These are phyloP conservation scores for Podotricha telesiphe DNA, from an alignment of 2,888 invertebrate species.

Conservation along the genomic window DNA sequence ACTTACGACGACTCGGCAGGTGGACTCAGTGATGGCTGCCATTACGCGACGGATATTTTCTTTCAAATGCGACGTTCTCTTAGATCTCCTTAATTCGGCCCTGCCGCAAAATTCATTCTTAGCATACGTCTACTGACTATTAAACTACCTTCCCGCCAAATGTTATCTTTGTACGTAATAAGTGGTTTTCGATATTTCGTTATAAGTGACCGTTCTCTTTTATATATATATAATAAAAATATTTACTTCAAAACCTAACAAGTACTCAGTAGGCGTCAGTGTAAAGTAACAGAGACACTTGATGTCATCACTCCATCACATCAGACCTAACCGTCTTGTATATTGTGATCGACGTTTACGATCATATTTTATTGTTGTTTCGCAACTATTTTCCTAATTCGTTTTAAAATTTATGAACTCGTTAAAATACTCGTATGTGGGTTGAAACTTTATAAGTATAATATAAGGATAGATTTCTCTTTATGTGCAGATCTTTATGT, in stretches of 20 bases:
- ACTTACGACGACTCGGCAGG: too few species aligned
- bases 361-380: slow-evolving; percentile 47
- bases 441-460: slow-evolving; percentile 26
- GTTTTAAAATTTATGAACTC: slow-evolving; percentile 41
- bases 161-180: too few species aligned
- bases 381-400: slow-evolving; percentile 45
- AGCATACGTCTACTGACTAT: too few species aligned
- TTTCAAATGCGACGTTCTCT: too few species aligned
- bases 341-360: slow-evolving; percentile 53
- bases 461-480: slow-evolving; percentile 1
- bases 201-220: too few species aligned
- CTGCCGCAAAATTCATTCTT: too few species aligned
- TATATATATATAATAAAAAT: too few species aligned
- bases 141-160: too few species aligned
- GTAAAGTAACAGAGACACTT: slow-evolving; percentile 14
- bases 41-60: too few species aligned
- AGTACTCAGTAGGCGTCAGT: slow-evolving; percentile 24
- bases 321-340: slow-evolving; percentile 47
- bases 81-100: too few species aligned
- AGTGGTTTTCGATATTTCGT: too few species aligned
- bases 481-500: not conserved
- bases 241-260: not conserved
- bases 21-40: too few species aligned
- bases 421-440: slow-evolving; percentile 36
- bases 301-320: slow-evolving; percentile 48